Base-by-base conservation (phyloP, 1,140 invertebrate species). In the Teleogryllus occipitalis region DNA sequence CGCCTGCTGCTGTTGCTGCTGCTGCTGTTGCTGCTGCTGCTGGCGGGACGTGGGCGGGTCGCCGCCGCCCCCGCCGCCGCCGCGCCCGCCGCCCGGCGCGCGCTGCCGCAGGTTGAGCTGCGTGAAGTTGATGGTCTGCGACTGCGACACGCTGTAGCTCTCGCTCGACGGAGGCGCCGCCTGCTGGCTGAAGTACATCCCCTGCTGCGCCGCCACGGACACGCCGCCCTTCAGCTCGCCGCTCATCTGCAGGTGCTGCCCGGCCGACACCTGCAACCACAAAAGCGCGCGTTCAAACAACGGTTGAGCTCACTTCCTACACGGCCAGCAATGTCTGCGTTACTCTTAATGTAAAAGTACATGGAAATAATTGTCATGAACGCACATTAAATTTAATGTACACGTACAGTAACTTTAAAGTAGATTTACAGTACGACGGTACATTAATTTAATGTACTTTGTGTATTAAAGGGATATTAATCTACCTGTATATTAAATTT, bases 101-200 rank as follows among this genome's bases (percentile, higher is more conserved):
- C 46, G 84, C 83, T 48, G 85, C 83, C 72, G 83, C 82, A 54
- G 83, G 82, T 47, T 83, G 83, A 80, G 93, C 84, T 95, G 93
- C 8, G 92, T 92, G 83, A 96, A 94, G 84, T 94, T 95, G 82
- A 96, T 93, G 79, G 92, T 94, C 86, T 94, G 93, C 75, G 92
- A 92, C 86, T 94, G 93, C 7, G 92, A 92, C 81, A 94, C 90
- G 21, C 92, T 91, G 79, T 86, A 88, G 39, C 48, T 27, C 22
- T 78, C 65, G 82, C 78, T 77, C 84, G 84, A 49, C 78, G 77
- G 80, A 54, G 86, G 86, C 73, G 81, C 83, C 74, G 86, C 85
- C 80, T 90, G 89, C 84, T 93, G 92, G 82, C 85, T 92, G 84
- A 93, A 93, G 86, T 92, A 93, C 89, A 94, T 91, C 80, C 92